Percentiles rank a stretch among this genome's conserved stretches.
Conservation (phyloP, 53 echinoderm and acorn worm species). For the Holothuria scabra region DNA sequence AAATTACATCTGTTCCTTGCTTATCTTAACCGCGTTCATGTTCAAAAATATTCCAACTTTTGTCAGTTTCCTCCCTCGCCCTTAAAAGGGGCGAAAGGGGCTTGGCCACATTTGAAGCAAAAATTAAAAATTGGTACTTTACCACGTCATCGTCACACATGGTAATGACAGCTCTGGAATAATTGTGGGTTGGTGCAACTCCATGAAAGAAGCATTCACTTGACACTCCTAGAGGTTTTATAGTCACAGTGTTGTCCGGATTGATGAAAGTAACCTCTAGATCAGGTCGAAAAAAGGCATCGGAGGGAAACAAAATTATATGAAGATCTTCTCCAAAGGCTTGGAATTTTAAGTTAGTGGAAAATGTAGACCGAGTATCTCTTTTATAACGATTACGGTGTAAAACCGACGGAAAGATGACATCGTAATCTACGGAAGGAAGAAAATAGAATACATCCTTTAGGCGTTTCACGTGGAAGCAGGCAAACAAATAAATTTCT, state of each 20-base stretch:
- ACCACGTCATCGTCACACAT: slow-evolving; percentile 9
- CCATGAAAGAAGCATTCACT: slow-evolving; percentile 21
- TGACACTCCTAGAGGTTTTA: slow-evolving; percentile 11
- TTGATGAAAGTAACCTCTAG: neutral
- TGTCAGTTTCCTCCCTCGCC: too few species aligned
- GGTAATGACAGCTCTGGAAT: slow-evolving; percentile 14
- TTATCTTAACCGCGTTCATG: too few species aligned
- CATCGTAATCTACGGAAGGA: slow-evolving; percentile 28
- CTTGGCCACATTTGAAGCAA: too few species aligned
- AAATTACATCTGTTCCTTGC: too few species aligned
- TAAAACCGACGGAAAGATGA: neutral
- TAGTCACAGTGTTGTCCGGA: neutral
- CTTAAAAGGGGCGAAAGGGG: too few species aligned
- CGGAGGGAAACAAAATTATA: slow-evolving; percentile 9
- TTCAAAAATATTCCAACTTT: too few species aligned
- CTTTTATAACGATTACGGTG: slow-evolving; percentile 4
- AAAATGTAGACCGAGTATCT: neutral
- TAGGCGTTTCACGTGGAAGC: too few species aligned
- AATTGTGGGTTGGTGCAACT: slow-evolving; percentile 2
- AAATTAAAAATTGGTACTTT: neutral
- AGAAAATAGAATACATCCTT: neutral
- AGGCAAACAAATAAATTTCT: too few species aligned
- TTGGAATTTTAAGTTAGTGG: neutral
- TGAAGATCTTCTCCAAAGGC: slow-evolving; percentile 32
- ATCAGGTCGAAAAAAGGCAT: slow-evolving; percentile 16